Percentiles rank a stretch among this genome's conserved stretches.
These are phyloP conservation scores for Zaprionus gabonicus DNA, from an alignment of 1,140 invertebrate species.

Conservation along the genomic window DNA sequence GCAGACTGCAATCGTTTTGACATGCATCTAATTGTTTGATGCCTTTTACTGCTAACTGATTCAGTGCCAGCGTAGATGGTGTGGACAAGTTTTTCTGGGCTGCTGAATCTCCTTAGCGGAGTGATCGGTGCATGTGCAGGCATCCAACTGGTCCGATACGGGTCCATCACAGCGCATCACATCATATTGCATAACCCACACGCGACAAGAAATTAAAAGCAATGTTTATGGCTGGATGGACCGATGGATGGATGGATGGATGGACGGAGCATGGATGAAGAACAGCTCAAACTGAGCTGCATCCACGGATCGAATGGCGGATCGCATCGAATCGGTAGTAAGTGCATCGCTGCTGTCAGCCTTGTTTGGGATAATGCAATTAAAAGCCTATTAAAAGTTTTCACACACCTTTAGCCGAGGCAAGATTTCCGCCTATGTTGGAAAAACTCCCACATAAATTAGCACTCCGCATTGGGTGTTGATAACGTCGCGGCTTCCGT, in stretches of 20 bases:
- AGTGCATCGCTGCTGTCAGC: slow-evolving; percentile 46
- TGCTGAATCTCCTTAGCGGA: slow-evolving; percentile 48
- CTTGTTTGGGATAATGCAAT: slow-evolving; percentile 72
- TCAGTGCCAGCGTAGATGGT: slow-evolving; percentile 60
- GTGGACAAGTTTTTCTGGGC: slow-evolving; percentile 60
- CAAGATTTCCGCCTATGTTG: slow-evolving; percentile 7
- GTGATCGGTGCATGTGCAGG: slow-evolving; percentile 65
- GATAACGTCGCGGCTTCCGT: slow-evolving; percentile 41
- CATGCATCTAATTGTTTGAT: slow-evolving; percentile 73
- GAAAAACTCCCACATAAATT: slow-evolving; percentile 74
- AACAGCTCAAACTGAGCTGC: slow-evolving; percentile 33
- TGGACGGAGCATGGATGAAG: slow-evolving; percentile 10
- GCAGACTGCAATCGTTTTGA: slow-evolving; percentile 49
- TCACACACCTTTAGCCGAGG: slow-evolving; percentile 51
- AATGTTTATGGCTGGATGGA: slow-evolving; percentile 22
- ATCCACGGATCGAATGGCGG: slow-evolving; percentile 11
- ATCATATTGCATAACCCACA: slow-evolving; percentile 74
- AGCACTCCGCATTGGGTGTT: slow-evolving; percentile 41
- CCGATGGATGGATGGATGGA: background rate
- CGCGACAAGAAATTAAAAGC: slow-evolving; percentile 76
- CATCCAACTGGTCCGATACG: slow-evolving; percentile 38
- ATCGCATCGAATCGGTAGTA: slow-evolving; percentile 31
- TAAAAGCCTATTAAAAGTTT: slow-evolving; percentile 78
- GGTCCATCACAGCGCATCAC: slow-evolving; percentile 20
- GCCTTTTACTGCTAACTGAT: slow-evolving; percentile 73